These are phyloP conservation scores for Columba janthina DNA, from an alignment of 2,113 vertebrate genomes.

Conservation along the genomic window DNA sequence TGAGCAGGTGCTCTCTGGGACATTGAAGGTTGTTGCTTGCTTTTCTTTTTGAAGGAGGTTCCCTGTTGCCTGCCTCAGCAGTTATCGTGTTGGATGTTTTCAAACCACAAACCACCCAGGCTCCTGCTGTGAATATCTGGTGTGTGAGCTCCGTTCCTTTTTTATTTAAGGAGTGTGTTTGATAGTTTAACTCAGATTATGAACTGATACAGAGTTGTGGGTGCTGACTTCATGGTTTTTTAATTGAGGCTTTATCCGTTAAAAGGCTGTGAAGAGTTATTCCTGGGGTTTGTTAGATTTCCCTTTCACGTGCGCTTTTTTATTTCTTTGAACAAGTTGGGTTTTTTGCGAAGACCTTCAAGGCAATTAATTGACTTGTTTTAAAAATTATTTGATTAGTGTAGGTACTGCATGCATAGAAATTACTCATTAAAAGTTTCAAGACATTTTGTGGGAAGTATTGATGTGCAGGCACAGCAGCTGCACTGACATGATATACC, in stretches of 20 bases:
- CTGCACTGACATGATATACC: background rate
- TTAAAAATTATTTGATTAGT: background rate
- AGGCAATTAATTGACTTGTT: background rate
- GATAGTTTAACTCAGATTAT: background rate
- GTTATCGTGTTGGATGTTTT: background rate
- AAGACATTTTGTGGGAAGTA: background rate
- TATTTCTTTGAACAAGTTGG: background rate
- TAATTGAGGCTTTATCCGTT: background rate
- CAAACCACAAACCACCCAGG: background rate
- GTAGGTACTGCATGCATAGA: background rate
- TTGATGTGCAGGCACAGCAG: background rate
- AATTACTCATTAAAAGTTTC: background rate
- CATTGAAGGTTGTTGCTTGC: background rate
- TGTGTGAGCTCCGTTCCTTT: background rate
- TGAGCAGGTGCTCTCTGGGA: accelerated
- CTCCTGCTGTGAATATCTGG: background rate
- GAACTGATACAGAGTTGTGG: background rate
- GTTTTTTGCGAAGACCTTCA: background rate
- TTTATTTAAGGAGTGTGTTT: background rate
- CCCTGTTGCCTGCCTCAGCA: background rate
- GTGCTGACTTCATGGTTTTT: background rate
- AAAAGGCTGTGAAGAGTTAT: background rate
- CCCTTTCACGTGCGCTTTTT: background rate
- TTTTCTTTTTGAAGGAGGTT: background rate
- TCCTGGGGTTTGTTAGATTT: background rate